These are phyloP conservation scores for Callipepla squamata DNA, from an alignment of 2,113 vertebrate genomes.

Conservation along the genomic window DNA sequence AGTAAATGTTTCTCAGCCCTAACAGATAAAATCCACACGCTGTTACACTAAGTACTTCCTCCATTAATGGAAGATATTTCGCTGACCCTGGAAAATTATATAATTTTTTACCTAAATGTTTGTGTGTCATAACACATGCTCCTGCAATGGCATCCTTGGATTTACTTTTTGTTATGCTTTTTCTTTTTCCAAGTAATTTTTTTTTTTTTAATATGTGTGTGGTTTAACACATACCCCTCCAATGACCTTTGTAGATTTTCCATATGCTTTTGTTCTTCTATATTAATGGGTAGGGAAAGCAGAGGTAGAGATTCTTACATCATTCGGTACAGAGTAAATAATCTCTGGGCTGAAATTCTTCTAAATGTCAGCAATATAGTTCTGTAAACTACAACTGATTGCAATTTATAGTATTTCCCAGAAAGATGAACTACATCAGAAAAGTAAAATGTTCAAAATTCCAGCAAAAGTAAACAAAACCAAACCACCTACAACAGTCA, in stretches of 20 bases:
- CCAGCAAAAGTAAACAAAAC: slow-evolving; percentile 59
- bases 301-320: background rate
- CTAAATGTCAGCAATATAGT: slow-evolving; percentile 19
- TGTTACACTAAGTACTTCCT: slow-evolving; percentile 31
- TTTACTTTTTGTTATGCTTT: background rate
- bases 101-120: background rate
- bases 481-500: background rate
- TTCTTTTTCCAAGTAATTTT: background rate
- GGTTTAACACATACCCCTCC: background rate
- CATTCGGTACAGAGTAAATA: background rate
- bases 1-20: background rate
- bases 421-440: background rate
- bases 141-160: background rate
- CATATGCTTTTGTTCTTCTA: background rate
- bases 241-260: background rate
- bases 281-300: background rate
- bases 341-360: slow-evolving; percentile 36
- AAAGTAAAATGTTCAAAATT: slow-evolving; percentile 52
- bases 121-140: background rate
- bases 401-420: slow-evolving; percentile 61
- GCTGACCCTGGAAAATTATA: background rate
- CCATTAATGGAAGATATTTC: background rate
- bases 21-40: slow-evolving; percentile 18
- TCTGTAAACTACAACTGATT: slow-evolving; percentile 39
- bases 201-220: background rate